Evolutionary conservation across 2,888 invertebrate genomes (phyloP).

Genomic region (Athripsodes cinereus): DNA sequence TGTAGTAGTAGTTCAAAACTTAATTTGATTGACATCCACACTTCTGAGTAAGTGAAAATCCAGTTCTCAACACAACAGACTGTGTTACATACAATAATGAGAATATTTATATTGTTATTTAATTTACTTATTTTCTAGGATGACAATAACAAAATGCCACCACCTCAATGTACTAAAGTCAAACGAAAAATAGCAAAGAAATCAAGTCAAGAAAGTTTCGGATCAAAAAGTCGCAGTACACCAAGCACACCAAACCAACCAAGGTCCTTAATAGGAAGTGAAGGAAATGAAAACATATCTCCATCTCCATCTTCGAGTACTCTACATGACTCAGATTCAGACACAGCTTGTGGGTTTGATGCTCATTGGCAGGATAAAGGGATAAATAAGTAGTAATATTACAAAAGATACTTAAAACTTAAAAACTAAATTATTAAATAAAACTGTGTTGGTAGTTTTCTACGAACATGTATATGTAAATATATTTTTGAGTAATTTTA

Average conservation of each 20-base stretch:
- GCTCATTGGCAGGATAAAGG: slow-evolving; percentile 54
- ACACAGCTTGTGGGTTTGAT: slow-evolving; percentile 82
- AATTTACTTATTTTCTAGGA: slow-evolving; percentile 37
- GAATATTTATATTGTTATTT: too few species aligned
- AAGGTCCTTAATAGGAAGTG: slow-evolving; percentile 33
- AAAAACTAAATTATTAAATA: too few species aligned
- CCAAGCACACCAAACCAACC: slow-evolving; percentile 64
- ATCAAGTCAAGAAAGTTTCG: slow-evolving; percentile 29
- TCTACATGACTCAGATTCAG: slow-evolving; percentile 75
- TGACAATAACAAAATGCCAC: slow-evolving; percentile 63
- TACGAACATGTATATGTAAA: too few species aligned
- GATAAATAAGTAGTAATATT: too few species aligned
- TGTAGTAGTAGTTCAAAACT: too few species aligned
- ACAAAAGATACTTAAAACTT: too few species aligned
- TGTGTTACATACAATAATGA: too few species aligned
- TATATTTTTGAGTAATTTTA: too few species aligned
- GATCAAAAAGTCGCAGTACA: slow-evolving; percentile 51
- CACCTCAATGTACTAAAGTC: slow-evolving; percentile 63
- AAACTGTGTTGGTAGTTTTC: too few species aligned
- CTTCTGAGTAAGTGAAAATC: too few species aligned
- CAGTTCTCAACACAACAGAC: too few species aligned
- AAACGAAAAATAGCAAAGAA: slow-evolving; percentile 50
- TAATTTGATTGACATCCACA: too few species aligned
- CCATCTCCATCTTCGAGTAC: slow-evolving; percentile 40
- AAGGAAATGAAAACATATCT: slow-evolving; percentile 31